Evolutionary conservation across 2,888 invertebrate species (phyloP), one percentile per base, ranked within the genome.

Genomic region (Spilarctia lutea): DNA sequence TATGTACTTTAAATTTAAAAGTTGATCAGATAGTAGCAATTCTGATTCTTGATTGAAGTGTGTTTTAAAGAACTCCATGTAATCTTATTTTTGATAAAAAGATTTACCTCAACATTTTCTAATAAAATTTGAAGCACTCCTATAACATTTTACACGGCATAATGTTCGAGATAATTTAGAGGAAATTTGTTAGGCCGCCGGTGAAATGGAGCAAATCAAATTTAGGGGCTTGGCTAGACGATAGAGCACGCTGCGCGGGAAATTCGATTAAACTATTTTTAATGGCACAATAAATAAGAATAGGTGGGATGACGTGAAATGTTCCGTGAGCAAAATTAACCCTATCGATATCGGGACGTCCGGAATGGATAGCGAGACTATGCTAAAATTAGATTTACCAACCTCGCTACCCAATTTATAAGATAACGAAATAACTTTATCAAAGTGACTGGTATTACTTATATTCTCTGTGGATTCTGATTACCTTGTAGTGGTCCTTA

Each of bases 271-370:
- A 85, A 86, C 80, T 79, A 82, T 83, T 81, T 83, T 85, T 85
- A 79, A 85, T 85, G 74, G 81, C 75, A 79, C 78, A 72, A 81
- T 81, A 83, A 84, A 85, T 83, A 83, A 83, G 75, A 77, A 79
- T 76, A 79, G 79, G 75, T 75, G 75, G 75, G 39, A 69, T 80
- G 78, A 73, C 78, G 71, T 72, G 72, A 72, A 78, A 77, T 75
- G 76, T 74, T 66, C 56, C 52, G 73, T 77, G 78, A 85, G 79
- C 77, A 74, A 77, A 81, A 76, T 81, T 79, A 85, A 75, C 78
- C 75, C 76, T 76, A 77, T 79, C 76, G 72, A 68, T 71, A 68
- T 72, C 39, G 68, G 72, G 8, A 18, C 68, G 56, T 74, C 75
- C 76, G 27, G 52, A 68, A 68, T 65, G 69, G 78, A 77, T 81